These are phyloP conservation scores for Eclectus roratus DNA, from an alignment of 2,113 vertebrate genomes.

Conservation along the genomic window DNA sequence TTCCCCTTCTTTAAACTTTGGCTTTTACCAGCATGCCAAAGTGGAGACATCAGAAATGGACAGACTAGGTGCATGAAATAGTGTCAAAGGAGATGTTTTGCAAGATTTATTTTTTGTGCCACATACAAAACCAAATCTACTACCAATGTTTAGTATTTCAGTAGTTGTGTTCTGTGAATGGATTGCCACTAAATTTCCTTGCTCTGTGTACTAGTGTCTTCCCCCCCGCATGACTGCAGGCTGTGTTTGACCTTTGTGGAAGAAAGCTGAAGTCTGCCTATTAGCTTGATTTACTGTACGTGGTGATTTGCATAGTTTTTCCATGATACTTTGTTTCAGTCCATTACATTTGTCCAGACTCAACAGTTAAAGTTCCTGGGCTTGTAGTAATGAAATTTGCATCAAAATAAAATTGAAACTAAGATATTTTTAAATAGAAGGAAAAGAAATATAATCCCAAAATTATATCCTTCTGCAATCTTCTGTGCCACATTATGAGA, in stretches of 20 bases:
- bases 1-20: background rate
- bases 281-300: constrained; percentile 63
- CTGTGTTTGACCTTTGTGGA: background rate
- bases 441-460: background rate
- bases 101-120: background rate
- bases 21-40: background rate
- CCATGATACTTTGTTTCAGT: constrained; percentile 66
- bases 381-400: constrained; percentile 6
- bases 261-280: constrained; percentile 34
- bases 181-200: background rate
- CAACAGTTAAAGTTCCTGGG: constrained; percentile 19
- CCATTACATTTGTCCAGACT: constrained; percentile 58
- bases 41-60: background rate
- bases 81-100: background rate
- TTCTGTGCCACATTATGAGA: background rate
- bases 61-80: background rate
- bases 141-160: background rate
- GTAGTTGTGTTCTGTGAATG: background rate
- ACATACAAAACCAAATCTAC: background rate
- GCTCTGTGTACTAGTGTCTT: background rate
- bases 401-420: constrained; percentile 26
- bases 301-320: constrained; percentile 68
- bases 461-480: background rate
- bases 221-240: background rate
- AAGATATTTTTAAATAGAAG: constrained; percentile 20